These are phyloP conservation scores for Hapalemur alaotrensis DNA, from an alignment of 2,797 vertebrate genomes.

Conservation along the genomic window DNA sequence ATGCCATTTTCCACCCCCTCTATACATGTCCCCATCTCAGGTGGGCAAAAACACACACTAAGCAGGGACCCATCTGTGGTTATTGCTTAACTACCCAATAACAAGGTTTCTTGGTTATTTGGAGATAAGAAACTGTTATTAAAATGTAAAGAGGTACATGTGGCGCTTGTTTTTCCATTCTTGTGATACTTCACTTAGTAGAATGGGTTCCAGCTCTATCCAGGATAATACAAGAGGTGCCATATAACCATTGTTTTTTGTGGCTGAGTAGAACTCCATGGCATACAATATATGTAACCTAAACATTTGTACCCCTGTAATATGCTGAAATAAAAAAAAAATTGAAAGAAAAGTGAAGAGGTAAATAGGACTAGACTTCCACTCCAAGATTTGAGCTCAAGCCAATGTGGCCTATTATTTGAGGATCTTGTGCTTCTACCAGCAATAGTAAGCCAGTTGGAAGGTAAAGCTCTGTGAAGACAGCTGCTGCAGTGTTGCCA, in stretches of 20 bases:
- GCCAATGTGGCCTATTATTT: neutral
- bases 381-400: neutral
- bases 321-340: neutral
- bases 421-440: neutral
- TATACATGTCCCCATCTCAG: neutral
- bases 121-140: neutral
- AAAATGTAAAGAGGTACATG: neutral
- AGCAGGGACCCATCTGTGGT: neutral
- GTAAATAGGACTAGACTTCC: neutral
- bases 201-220: too few species aligned
- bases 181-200: too few species aligned
- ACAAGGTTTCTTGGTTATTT: neutral
- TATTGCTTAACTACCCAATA: neutral
- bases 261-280: too few species aligned
- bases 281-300: too few species aligned
- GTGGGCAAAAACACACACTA: neutral
- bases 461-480: neutral
- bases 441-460: neutral
- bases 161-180: too few species aligned
- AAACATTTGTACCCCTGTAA: too few species aligned
- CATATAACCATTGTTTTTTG: too few species aligned
- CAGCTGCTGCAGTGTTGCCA: neutral
- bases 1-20: fast-evolving
- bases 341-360: neutral
- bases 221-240: too few species aligned